Evolutionary conservation across 2,888 invertebrate species (phyloP).

Genomic region (Panzeria rudis): DNA sequence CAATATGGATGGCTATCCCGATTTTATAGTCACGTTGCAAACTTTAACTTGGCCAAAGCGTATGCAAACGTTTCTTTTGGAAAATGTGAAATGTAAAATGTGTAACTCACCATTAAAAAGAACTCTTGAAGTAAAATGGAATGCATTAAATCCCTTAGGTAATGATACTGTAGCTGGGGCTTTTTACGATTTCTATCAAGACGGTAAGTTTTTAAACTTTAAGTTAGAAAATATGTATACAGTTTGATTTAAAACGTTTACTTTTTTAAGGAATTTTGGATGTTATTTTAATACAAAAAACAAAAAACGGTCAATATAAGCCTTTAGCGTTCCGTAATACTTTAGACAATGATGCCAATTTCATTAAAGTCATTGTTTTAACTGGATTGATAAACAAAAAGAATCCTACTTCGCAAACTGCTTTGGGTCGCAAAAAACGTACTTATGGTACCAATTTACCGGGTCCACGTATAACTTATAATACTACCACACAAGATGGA

Average conservation of each 20-base stretch:
- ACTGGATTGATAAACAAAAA: slow-evolving; percentile 91
- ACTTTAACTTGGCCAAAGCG: slow-evolving; percentile 79
- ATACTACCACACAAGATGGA: slow-evolving; percentile 95
- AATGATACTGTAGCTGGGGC: slow-evolving; percentile 92
- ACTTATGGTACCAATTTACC: slow-evolving; percentile 96
- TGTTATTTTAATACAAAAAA: slow-evolving; percentile 89
- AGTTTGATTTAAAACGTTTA: neutral
- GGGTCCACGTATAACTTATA: slow-evolving; percentile 94
- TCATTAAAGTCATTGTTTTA: slow-evolving; percentile 96
- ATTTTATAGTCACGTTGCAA: slow-evolving; percentile 90
- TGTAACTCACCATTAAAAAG: slow-evolving; percentile 86
- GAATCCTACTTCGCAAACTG: slow-evolving; percentile 89
- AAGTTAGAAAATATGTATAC: neutral
- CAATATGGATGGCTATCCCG: slow-evolving; percentile 98
- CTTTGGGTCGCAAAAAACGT: slow-evolving; percentile 89
- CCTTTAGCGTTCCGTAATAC: slow-evolving; percentile 94
- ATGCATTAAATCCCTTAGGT: slow-evolving; percentile 88
- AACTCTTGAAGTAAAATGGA: slow-evolving; percentile 91
- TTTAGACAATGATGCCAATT: slow-evolving; percentile 96
- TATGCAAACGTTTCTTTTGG: slow-evolving; percentile 89
- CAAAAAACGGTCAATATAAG: slow-evolving; percentile 84
- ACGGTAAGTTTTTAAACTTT: slow-evolving; percentile 85
- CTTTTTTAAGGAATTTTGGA: slow-evolving; percentile 88
- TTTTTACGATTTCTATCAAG: slow-evolving; percentile 97
- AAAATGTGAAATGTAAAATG: slow-evolving; percentile 90